These are phyloP conservation scores for Catharus minimus DNA, from an alignment of 2,113 vertebrate species.

Conservation along the genomic window DNA sequence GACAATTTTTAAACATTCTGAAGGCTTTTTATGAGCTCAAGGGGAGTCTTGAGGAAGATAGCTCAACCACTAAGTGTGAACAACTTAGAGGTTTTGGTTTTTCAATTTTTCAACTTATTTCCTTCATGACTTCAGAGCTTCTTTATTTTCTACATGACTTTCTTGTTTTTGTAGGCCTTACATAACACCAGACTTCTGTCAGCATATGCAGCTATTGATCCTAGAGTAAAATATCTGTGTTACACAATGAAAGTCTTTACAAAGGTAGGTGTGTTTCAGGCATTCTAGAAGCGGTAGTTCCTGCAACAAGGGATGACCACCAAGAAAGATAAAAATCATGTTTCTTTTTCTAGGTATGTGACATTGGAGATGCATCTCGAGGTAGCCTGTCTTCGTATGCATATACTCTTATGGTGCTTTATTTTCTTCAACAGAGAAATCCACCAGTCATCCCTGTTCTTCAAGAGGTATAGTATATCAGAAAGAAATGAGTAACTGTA, in stretches of 20 bases:
- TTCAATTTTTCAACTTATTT: background rate
- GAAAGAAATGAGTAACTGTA: background rate
- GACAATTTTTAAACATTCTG: background rate
- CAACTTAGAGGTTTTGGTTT: background rate
- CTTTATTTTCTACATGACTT: background rate
- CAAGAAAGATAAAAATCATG: background rate
- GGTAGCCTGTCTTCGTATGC: conserved; percentile 95
- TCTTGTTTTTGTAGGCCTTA: conserved; percentile 78
- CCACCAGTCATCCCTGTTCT: conserved; percentile 92
- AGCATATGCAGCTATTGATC: conserved; percentile 88
- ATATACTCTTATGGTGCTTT: conserved; percentile 96
- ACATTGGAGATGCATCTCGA: conserved; percentile 93
- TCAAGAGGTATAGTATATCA: conserved; percentile 83
- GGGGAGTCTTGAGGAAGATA: background rate
- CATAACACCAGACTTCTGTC: conserved; percentile 91
- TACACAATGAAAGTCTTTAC: conserved; percentile 96
- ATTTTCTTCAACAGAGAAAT: conserved; percentile 90
- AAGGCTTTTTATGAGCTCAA: background rate
- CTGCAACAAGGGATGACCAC: background rate
- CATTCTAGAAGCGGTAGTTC: background rate
- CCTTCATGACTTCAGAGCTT: background rate
- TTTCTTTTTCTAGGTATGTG: conserved; percentile 82
- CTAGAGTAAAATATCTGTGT: conserved; percentile 89
- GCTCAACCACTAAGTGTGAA: background rate
- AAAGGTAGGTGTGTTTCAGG: conserved; percentile 75